A percentile compares a stretch with the other conserved stretches of the same genome.
phyloP scores from a whole-genome alignment of 2,113 vertebrate species.

The Catharus bicknelli region DNA sequence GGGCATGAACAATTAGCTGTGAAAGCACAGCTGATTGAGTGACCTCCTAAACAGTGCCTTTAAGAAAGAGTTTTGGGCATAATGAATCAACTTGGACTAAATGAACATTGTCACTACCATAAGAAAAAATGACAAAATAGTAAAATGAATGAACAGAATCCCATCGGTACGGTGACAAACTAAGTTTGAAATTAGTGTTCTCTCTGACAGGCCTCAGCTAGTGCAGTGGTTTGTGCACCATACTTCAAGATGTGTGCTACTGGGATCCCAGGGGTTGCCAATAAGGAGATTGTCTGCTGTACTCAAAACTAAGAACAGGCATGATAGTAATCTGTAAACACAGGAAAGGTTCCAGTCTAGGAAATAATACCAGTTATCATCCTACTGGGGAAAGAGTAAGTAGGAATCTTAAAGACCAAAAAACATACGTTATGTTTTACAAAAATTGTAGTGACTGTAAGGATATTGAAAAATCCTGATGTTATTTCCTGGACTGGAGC shows the following conservation, averaged over 20 bases:
- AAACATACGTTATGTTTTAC: neutral
- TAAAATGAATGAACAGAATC: neutral
- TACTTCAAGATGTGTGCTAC: fast-evolving
- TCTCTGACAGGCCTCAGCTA: neutral
- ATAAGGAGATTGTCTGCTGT: neutral
- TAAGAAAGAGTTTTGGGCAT: neutral
- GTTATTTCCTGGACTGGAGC: neutral
- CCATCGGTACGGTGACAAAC: neutral
- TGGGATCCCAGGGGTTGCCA: neutral
- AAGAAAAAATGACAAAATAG: neutral
- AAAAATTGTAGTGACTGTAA: neutral
- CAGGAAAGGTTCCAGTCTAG: neutral
- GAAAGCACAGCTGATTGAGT: neutral
- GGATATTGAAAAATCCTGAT: neutral
- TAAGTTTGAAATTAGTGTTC: neutral
- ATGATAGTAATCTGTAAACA: neutral
- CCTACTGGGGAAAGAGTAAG: neutral
- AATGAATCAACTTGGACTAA: neutral
- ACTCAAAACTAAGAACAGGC: neutral
- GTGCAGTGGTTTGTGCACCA: neutral
- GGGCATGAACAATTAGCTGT: neutral
- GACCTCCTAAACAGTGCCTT: neutral
- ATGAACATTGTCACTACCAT: neutral
- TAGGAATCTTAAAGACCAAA: neutral
- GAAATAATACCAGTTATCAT: neutral